Percentiles rank a stretch among this genome's conserved stretches.
Conservation (phyloP, 2,888 invertebrate genomes). For the Achlya flavicornis region DNA sequence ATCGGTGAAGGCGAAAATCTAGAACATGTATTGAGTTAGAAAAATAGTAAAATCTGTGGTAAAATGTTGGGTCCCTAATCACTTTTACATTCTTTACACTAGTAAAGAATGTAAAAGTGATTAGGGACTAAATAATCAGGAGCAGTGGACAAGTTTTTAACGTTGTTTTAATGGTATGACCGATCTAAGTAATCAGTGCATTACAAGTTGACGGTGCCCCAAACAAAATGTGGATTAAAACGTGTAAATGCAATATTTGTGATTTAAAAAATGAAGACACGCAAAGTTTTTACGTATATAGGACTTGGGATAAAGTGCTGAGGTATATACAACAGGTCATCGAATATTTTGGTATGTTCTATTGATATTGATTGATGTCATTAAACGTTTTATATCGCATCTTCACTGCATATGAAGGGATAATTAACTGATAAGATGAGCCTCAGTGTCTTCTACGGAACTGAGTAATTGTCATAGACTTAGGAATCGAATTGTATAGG, state of each 20-base stretch:
- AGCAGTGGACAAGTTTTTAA: neutral
- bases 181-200: constrained; percentile 10
- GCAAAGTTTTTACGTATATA: constrained; percentile 33
- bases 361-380: constrained; percentile 11
- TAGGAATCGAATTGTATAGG: neutral
- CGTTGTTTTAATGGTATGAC: neutral
- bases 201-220: constrained; percentile 20
- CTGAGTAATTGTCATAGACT: no score
- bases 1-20: neutral
- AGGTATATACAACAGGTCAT: constrained; percentile 46
- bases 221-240: constrained; percentile 55
- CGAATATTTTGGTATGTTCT: constrained; percentile 67
- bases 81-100: no score
- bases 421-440: constrained; percentile 1
- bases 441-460: neutral
- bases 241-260: constrained; percentile 47
- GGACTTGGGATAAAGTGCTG: constrained; percentile 45
- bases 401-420: neutral
- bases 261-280: constrained; percentile 44
- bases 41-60: neutral
- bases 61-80: neutral
- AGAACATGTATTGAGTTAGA: neutral
- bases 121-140: neutral
- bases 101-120: neutral
- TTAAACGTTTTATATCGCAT: neutral